Evolutionary conservation across 1,140 invertebrate genomes (phyloP), one percentile per base, ranked within the genome.

Genomic region (Trichomalopsis sarcophagae): DNA sequence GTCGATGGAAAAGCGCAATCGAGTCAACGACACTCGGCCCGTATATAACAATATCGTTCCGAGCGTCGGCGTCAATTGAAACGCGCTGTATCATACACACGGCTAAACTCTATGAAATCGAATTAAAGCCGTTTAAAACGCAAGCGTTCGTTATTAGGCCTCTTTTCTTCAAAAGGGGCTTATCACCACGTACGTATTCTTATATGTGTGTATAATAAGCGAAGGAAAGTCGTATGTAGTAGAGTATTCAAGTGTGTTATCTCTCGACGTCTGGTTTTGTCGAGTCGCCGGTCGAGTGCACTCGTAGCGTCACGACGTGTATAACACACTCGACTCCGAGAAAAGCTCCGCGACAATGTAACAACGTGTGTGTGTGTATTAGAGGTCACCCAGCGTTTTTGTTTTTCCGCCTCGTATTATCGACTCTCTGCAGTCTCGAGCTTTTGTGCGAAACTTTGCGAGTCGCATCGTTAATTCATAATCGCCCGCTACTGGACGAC

Each of bases 381-480:
- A 44, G 40, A 80, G 62, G n/a, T 33, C 78, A 33, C 1, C 10
- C 77, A 30, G 5, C 0, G 44, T 74, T 50, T 47, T 82, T 82
- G 13, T 80, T 79, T n/a, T 11, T 21, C 33, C 36, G 17, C 40
- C 7, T 9, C 7, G 40, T 44, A 44, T 44, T 44, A 44, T 44
- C 40, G 40, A 44, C 40, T 44, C 1, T 27, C 40, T 10, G 6
- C 27, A 27, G 27, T 27, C 27, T 27, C 27, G 17, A 9, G 40
- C 36, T 71, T 81, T 81, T 81, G 23, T 81, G 47, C 10, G 2
- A 30, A 50, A 21, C 62, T 66, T 21, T 66, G 68, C 68, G 23
- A 27, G 27, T 27, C 2, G 68, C 21, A 27, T 23, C 23, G 5
- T 21, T 23, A 44, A 44, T 40, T 68, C n/a, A 80, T 44, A 69